These are phyloP conservation scores for Helostoma temminkii DNA, from an alignment of 2,797 vertebrate genomes.

Conservation along the genomic window DNA sequence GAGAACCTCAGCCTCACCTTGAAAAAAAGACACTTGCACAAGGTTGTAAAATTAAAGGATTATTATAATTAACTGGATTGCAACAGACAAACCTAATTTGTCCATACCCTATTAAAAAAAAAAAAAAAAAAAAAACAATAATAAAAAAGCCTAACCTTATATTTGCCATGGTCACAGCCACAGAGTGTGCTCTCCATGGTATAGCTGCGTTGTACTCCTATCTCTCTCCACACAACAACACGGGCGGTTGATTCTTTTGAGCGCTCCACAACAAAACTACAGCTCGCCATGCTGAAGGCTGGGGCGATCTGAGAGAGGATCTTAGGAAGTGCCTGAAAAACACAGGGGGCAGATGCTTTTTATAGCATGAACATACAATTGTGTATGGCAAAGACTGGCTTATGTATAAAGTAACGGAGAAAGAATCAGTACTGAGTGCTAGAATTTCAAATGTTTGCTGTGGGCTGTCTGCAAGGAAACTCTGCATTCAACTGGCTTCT, in stretches of 20 bases:
- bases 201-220: conserved; percentile 96
- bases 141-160: conserved; percentile 87
- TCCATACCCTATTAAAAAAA: conserved; percentile 13
- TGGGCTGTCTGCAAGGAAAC: conserved; percentile 13
- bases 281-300: conserved; percentile 96
- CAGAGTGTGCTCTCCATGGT: conserved; percentile 99
- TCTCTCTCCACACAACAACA: conserved; percentile 98
- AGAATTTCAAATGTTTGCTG: conserved; percentile 27
- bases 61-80: neutral
- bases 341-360: conserved; percentile 5
- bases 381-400: conserved; percentile 1
- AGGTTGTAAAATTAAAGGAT: neutral
- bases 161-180: conserved; percentile 98
- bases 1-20: no score
- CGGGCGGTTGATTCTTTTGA: conserved; percentile 97
- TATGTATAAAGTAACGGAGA: conserved; percentile 16
- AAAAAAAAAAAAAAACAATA: neutral
- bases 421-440: conserved; percentile 19
- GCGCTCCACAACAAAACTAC: conserved; percentile 98
- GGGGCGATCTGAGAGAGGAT: conserved; percentile 95
- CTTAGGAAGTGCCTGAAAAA: conserved; percentile 92
- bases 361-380: conserved; percentile 7
- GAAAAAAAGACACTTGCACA: neutral
- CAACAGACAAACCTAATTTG: neutral
- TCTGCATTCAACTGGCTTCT: conserved; percentile 4